phyloP scores from a whole-genome alignment of 2,113 vertebrate genomes.

The Etia nguti region DNA sequence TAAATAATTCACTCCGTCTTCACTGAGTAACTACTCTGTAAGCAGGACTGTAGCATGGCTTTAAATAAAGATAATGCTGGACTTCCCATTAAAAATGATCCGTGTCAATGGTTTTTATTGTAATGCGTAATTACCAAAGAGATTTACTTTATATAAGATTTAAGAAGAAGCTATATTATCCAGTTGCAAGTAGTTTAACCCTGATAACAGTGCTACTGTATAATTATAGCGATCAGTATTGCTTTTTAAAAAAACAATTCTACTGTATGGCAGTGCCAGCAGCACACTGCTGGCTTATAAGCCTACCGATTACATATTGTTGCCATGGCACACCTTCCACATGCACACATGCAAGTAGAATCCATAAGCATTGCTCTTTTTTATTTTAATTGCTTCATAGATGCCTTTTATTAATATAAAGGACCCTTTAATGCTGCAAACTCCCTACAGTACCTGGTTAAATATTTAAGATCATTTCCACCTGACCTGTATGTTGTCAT shows the following conservation, averaged over 20 bases:
- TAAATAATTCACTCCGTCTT: background rate
- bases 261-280: too few species aligned
- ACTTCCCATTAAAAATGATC: background rate
- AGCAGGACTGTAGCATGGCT: background rate
- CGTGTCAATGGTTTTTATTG: background rate
- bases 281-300: too few species aligned
- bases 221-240: background rate
- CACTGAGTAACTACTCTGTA: background rate
- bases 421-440: background rate
- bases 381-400: background rate
- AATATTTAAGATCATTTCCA: background rate
- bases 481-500: background rate
- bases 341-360: background rate
- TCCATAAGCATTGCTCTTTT: background rate
- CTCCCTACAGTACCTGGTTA: background rate
- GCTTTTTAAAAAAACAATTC: background rate
- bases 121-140: background rate
- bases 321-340: background rate
- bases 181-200: background rate
- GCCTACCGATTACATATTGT: background rate
- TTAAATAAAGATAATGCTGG: background rate
- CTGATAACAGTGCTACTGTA: background rate
- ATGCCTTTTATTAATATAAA: background rate
- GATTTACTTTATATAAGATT: background rate
- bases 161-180: background rate